A percentile compares a stretch with the other conserved stretches of the same genome.
phyloP scores from a whole-genome alignment of 2,888 invertebrate species.

The Ephialtes manifestator region DNA sequence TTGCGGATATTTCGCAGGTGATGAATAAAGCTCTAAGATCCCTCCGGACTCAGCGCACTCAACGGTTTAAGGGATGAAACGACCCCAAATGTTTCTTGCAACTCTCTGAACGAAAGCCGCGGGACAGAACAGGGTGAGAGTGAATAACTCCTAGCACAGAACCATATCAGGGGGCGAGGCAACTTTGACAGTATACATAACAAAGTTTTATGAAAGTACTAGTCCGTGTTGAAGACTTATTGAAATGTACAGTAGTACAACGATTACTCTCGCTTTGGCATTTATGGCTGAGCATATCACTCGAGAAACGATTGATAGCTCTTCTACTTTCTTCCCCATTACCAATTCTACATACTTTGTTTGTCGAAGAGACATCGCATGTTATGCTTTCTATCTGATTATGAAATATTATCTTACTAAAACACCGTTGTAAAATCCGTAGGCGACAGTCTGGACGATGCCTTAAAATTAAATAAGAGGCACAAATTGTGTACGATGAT shows the following conservation, averaged over 20 bases:
- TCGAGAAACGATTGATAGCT: constrained; percentile 21
- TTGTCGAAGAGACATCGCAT: background rate
- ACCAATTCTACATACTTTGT: background rate
- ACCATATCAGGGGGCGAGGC: background rate
- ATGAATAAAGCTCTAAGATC: constrained; percentile 31
- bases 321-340: constrained; percentile 9
- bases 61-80: constrained; percentile 41
- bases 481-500: too few relatives aligned
- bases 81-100: constrained; percentile 25
- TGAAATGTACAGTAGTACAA: background rate
- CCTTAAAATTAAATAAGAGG: too few relatives aligned
- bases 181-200: constrained; percentile 8
- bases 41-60: background rate
- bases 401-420: background rate
- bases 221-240: background rate
- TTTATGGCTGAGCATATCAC: constrained; percentile 7
- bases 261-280: background rate
- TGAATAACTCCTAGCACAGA: constrained; percentile 9
- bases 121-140: background rate
- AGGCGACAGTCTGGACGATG: background rate
- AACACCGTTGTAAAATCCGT: background rate
- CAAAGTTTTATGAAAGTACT: constrained; percentile 13
- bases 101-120: background rate
- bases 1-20: constrained; percentile 20
- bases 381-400: background rate